phyloP scores from a whole-genome alignment of 2,888 invertebrate species.

The Mythimna vitellina region DNA sequence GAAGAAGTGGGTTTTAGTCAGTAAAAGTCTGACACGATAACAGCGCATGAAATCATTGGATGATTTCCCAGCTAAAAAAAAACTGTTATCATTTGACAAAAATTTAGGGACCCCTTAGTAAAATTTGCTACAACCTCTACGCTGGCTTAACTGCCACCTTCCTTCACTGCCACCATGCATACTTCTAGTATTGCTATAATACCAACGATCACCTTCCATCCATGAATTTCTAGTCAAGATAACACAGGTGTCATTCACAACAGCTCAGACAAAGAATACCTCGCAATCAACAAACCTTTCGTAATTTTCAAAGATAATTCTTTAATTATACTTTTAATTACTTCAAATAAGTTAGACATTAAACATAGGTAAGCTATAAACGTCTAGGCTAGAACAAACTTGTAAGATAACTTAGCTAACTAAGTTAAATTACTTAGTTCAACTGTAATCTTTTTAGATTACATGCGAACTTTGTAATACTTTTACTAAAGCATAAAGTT shows the following conservation, averaged over 20 bases:
- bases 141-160: too few relatives aligned
- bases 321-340: constrained; percentile 3
- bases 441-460: constrained; percentile 47
- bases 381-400: constrained; percentile 20
- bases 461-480: constrained; percentile 26
- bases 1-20: too few relatives aligned
- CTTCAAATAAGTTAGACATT: constrained; percentile 2
- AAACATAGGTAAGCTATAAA: constrained; percentile 8
- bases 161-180: too few relatives aligned
- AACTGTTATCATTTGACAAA: too few relatives aligned
- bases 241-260: neutral
- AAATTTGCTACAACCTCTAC: too few relatives aligned
- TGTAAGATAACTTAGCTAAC: constrained; percentile 18
- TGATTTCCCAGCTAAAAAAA: too few relatives aligned
- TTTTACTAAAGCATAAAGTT: neutral
- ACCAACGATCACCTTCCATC: too few relatives aligned
- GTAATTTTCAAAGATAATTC: neutral
- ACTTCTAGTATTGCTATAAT: too few relatives aligned
- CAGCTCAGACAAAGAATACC: neutral
- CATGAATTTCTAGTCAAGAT: too few relatives aligned
- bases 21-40: too few relatives aligned
- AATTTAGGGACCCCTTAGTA: too few relatives aligned
- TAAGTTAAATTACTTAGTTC: constrained; percentile 37
- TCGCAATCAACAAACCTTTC: neutral
- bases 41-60: too few relatives aligned